A percentile compares a stretch with the other conserved stretches of the same genome.
Evolutionary conservation across 2,797 vertebrate genomes (phyloP).

Genomic region (Chelon auratus): DNA sequence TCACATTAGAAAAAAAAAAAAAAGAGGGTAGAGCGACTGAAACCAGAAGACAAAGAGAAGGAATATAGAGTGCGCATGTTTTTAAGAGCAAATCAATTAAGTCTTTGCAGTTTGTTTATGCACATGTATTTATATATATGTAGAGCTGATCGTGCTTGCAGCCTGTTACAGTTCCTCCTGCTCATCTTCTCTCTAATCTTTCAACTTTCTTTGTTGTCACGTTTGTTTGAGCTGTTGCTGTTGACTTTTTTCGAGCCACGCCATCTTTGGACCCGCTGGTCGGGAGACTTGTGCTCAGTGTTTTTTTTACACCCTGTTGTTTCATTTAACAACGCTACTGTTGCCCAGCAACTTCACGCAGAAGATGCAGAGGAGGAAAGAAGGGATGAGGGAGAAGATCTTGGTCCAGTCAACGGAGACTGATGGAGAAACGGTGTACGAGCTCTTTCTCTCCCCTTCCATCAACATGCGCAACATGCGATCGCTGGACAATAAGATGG

Average conservation of each 20-base stretch:
- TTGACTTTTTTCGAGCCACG: background rate
- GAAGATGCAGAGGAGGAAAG: background rate
- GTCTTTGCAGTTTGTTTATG: slow-evolving; percentile 23
- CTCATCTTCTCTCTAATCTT: background rate
- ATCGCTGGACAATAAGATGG: too few relatives aligned
- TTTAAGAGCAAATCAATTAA: slow-evolving; percentile 73
- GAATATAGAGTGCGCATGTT: slow-evolving; percentile 20
- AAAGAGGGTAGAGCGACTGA: background rate
- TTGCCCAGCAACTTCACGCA: background rate
- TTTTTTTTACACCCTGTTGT: background rate
- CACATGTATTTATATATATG: background rate
- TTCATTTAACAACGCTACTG: background rate
- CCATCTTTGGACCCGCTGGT: background rate
- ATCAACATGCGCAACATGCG: background rate
- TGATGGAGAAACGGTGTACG: too few relatives aligned
- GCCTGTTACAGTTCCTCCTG: too few relatives aligned
- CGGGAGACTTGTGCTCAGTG: background rate
- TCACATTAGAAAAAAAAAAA: background rate
- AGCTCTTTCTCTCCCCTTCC: background rate
- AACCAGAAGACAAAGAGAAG: slow-evolving; percentile 26
- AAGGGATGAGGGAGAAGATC: background rate
- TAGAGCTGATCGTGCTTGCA: background rate
- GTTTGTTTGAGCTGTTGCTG: background rate
- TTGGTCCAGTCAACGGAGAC: too few relatives aligned
- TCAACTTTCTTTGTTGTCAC: background rate